Percentiles rank a stretch among this genome's conserved stretches.
phyloP scores from a whole-genome alignment of 2,113 vertebrate species.

The Ctenomys sociabilis region DNA sequence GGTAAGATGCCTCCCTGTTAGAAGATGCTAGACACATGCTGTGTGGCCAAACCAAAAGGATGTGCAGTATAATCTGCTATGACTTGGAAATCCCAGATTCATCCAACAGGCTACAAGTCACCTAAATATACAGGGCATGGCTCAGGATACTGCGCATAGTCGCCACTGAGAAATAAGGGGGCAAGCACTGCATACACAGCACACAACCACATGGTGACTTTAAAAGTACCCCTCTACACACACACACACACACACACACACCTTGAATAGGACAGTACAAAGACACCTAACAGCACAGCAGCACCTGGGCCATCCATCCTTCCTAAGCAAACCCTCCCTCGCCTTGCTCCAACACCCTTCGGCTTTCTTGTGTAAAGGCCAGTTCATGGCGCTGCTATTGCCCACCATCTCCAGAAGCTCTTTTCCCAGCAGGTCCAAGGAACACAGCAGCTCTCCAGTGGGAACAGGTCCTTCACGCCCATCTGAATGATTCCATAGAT shows the following conservation, averaged over 20 bases:
- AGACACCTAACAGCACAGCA: background rate
- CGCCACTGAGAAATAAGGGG: background rate
- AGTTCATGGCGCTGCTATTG: background rate
- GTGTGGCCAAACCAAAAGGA: background rate
- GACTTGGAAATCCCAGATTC: background rate
- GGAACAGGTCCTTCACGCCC: background rate
- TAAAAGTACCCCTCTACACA: background rate
- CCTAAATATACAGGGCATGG: background rate
- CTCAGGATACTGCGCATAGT: background rate
- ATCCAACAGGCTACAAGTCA: background rate
- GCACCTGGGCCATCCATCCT: background rate
- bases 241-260: no score
- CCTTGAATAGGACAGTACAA: background rate
- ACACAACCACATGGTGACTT: background rate
- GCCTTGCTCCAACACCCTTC: background rate
- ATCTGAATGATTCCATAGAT: background rate
- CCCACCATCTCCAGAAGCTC: background rate
- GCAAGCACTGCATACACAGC: background rate
- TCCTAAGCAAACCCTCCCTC: background rate
- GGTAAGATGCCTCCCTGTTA: background rate
- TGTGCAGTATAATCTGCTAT: background rate
- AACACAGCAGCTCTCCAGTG: rapidly evolving
- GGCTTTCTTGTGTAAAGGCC: background rate
- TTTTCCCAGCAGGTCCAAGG: background rate
- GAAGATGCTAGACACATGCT: background rate